These are phyloP conservation scores for Bombus affinis DNA, from an alignment of 1,140 invertebrate species.

Conservation along the genomic window DNA sequence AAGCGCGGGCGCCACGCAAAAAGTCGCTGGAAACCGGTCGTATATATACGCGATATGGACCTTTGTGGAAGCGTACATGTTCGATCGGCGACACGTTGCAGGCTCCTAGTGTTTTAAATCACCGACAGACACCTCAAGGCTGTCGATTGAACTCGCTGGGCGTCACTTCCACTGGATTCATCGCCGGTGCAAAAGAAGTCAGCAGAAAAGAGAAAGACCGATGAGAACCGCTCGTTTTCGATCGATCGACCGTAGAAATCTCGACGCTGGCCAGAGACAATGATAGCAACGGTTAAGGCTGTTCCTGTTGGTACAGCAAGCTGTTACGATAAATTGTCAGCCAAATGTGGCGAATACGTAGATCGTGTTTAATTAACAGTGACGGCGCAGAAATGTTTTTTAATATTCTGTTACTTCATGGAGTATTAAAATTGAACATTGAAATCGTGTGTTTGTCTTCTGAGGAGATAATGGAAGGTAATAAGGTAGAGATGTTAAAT, in stretches of 20 bases:
- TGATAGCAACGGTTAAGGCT: background rate
- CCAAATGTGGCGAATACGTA: background rate
- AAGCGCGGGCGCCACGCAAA: conserved; percentile 71
- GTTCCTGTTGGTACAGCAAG: background rate
- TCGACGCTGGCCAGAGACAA: background rate
- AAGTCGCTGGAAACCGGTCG: conserved; percentile 72
- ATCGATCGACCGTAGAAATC: conserved; percentile 23
- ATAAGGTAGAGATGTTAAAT: background rate
- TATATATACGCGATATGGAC: conserved; percentile 7
- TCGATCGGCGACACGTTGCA: conserved; percentile 75
- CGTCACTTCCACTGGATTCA: conserved; percentile 72
- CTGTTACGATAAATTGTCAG: background rate
- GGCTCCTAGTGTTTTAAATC: conserved; percentile 78
- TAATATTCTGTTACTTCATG: background rate
- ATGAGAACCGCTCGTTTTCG: conserved; percentile 16
- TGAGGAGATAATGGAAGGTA: background rate
- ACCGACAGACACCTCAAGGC: conserved; percentile 80
- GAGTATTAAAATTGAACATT: background rate
- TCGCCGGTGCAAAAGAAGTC: conserved; percentile 27
- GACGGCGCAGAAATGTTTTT: background rate
- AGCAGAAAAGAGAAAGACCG: background rate
- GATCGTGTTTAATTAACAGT: background rate
- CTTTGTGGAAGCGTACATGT: conserved; percentile 43
- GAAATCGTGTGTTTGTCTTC: background rate
- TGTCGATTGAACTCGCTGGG: conserved; percentile 73